Evolutionary conservation across 2,113 vertebrate species (phyloP), one percentile per base, ranked within the genome.

Genomic region (Myiozetetes cayanensis): DNA sequence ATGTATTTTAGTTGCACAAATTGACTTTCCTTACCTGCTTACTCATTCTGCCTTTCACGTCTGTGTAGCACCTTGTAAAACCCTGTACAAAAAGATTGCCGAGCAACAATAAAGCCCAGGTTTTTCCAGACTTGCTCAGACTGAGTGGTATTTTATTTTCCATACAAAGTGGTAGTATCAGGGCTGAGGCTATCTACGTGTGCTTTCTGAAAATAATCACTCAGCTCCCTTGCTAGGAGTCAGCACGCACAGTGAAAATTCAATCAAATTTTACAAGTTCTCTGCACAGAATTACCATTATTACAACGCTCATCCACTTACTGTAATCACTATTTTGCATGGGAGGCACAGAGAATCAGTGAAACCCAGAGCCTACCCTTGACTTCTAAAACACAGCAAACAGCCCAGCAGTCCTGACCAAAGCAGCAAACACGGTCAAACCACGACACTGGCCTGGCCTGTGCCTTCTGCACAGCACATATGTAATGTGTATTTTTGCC

Each of bases 1-100:
- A 92, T 43, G 21, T 70, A 93, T 91, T 96, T 94, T 82, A 96
- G 85, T 92, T 87, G 77, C 91, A 96, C 75, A 95, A 94, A 87
- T 71, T 75, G 76, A 89, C 86, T 90, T 90, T 86, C 88, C 86
- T 95, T 94, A 96, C 76, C 73, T 95, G 90, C 66, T 89, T 94
- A 95, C 73, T 95, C 88, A 93, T 85, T 46, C 76, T 90, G 83
- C 74, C 83, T 92, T 94, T 94, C 84, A 90, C 6, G 10, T 68
- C 77, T 78, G 73, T 72, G 77, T 81, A 93, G 84, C 86, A 87
- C 83, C 76, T 94, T 92, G 73, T 84, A 74, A 86, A 89, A 61
- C 52, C 53, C 86, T 75, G 73, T 78, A 95, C 88, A 84, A 87
- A 90, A 89, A 94, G 80, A 93, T 11, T 92, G 86, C 68, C 63